These are phyloP conservation scores for Ochotona princeps DNA, from an alignment of 2,113 vertebrate genomes.

Conservation along the genomic window DNA sequence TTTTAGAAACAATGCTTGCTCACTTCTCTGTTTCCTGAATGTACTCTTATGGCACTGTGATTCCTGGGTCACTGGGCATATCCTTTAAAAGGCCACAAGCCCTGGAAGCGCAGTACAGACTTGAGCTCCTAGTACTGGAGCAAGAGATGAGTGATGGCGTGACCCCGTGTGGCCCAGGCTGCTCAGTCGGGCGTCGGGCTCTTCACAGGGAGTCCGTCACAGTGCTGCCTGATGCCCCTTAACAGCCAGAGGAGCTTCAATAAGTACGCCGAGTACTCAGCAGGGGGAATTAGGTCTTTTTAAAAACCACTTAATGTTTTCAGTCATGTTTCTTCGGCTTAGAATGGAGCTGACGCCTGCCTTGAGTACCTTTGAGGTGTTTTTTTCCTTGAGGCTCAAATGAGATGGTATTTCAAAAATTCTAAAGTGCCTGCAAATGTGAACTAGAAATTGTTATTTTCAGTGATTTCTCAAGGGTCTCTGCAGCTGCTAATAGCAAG, in stretches of 20 bases:
- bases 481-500: neutral
- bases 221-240: neutral
- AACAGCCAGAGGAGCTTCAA: neutral
- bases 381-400: conserved; percentile 6
- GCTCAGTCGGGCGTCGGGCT: neutral
- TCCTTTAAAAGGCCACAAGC: conserved; percentile 36
- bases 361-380: neutral
- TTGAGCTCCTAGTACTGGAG: neutral
- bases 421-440: neutral
- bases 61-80: conserved; percentile 17
- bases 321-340: neutral
- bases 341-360: neutral
- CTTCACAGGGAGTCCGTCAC: neutral
- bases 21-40: conserved; percentile 36
- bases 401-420: conserved; percentile 6
- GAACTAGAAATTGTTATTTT: neutral
- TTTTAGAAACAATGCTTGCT: neutral
- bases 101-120: neutral
- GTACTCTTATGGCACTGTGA: neutral
- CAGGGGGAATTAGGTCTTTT: neutral
- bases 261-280: neutral
- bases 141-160: neutral
- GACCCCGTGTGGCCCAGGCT: neutral
- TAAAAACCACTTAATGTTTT: neutral
- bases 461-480: neutral